A percentile compares a stretch with the other conserved stretches of the same genome.
Conservation (phyloP, 2,797 vertebrate genomes). For the Poecile montanus region DNA sequence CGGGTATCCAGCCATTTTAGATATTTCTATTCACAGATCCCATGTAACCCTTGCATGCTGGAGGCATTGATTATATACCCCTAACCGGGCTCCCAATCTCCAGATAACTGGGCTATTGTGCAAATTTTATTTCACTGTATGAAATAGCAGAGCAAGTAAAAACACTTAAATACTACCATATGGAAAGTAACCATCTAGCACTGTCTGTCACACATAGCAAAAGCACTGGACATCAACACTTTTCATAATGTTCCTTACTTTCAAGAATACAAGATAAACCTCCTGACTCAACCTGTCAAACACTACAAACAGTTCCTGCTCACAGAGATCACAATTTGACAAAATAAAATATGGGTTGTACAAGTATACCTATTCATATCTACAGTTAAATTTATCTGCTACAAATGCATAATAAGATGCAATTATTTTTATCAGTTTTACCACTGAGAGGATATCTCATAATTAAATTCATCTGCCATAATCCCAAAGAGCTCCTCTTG, state of each 20-base stretch:
- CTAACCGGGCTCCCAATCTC: neutral
- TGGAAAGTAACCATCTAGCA: neutral
- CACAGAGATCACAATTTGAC: fast-evolving
- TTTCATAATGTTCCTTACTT: neutral
- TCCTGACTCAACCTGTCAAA: neutral
- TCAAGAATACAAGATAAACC: neutral
- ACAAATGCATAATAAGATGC: neutral
- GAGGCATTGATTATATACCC: neutral
- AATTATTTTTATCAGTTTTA: neutral
- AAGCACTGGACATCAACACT: neutral
- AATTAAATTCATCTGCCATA: neutral
- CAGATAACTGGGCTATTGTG: neutral
- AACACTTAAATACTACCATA: neutral
- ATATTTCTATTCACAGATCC: neutral
- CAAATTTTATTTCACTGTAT: neutral
- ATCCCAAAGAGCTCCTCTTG: neutral
- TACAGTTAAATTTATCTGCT: neutral
- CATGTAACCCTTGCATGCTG: neutral
- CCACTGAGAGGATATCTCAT: neutral
- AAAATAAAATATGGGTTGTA: neutral
- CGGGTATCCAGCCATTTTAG: neutral
- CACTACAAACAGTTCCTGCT: neutral
- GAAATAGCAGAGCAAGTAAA: neutral
- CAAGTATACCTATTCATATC: neutral
- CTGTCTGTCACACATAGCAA: neutral